phyloP scores from a whole-genome alignment of 2,113 vertebrate genomes.

The Ciconia stormi region DNA sequence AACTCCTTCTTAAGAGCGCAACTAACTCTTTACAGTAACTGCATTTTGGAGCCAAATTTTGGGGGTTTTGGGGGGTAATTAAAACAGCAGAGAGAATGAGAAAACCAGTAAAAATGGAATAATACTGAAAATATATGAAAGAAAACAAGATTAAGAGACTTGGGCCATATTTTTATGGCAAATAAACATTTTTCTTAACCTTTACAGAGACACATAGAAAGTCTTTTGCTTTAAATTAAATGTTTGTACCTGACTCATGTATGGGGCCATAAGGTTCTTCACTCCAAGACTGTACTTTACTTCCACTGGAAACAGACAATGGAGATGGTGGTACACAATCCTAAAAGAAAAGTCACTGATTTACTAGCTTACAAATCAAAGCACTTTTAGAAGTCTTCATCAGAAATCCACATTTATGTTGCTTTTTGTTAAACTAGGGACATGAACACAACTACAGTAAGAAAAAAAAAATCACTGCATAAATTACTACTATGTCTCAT shows the following conservation, averaged over 20 bases:
- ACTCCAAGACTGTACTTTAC: background rate
- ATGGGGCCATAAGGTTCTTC: background rate
- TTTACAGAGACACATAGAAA: background rate
- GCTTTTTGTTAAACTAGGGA: background rate
- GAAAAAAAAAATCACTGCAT: background rate
- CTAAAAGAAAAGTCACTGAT: slow-evolving; percentile 48
- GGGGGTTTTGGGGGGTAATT: background rate
- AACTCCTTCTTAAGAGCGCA: background rate
- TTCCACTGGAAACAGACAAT: slow-evolving; percentile 33
- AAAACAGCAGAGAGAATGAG: background rate
- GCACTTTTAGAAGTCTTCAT: background rate
- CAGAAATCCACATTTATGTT: background rate
- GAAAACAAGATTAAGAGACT: background rate
- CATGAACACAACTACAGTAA: background rate
- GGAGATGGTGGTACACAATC: slow-evolving; percentile 10
- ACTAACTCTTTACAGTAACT: background rate
- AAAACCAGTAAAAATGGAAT: background rate
- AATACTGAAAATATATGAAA: background rate
- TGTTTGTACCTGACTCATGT: slow-evolving; percentile 68
- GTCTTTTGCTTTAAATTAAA: background rate
- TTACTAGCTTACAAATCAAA: background rate
- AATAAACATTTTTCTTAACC: background rate
- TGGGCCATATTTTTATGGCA: background rate
- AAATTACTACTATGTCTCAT: background rate
- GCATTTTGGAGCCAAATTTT: background rate